Base-by-base conservation (phyloP, 2,797 vertebrate genomes). In the Hyperoplus immaculatus region DNA sequence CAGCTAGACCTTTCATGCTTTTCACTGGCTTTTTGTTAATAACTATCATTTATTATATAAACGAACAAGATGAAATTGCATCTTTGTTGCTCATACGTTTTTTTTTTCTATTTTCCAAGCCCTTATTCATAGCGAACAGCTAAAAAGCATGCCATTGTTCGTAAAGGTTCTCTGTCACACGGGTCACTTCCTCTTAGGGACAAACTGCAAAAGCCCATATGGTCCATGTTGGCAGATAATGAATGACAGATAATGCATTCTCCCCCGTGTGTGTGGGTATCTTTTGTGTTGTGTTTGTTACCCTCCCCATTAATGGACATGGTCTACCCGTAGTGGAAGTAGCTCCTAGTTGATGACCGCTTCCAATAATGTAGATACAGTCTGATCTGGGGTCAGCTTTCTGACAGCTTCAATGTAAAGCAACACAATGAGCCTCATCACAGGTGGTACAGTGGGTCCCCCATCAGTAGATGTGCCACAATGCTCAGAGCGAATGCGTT, bases 51-150 rank as follows among this genome's bases (percentile, higher is more conserved):
- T 72, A 1, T 77, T 71, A 71, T 64, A 42, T 50, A 73, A 80
- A 61, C 21, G 64, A 79, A 73, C 62, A 42, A 75, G 43, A 12
- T 73, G 70, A 78, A 87, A 81, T 83, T 81, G 59, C 57, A 14
- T 29, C 42, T 77, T 75, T 82, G 54, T 72, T 78, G 49, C 53
- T 68, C 59, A 55, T 3, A 29, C 29, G 3, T 77, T 71, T 72
- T 55, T 46, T 76, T 72, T 61, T 55, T 46, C 16, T 72, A 39
- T 8, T 80, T 79, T 81, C 42, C 58, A 60, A 80, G 38, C 15
- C 15, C 29, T 29, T 29, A 54, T 55, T 75, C 18, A 68, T 62
- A 76, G 67, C 29, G 12, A 14, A 50, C 66, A 43, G 6, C 67
- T 73, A 53, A 54, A 67, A n/a, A 69, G 14, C 46, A n/a, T 16